Evolutionary conservation across 1,140 invertebrate genomes (phyloP), one percentile per base, ranked within the genome.

Genomic region (Drosophila watanabei): DNA sequence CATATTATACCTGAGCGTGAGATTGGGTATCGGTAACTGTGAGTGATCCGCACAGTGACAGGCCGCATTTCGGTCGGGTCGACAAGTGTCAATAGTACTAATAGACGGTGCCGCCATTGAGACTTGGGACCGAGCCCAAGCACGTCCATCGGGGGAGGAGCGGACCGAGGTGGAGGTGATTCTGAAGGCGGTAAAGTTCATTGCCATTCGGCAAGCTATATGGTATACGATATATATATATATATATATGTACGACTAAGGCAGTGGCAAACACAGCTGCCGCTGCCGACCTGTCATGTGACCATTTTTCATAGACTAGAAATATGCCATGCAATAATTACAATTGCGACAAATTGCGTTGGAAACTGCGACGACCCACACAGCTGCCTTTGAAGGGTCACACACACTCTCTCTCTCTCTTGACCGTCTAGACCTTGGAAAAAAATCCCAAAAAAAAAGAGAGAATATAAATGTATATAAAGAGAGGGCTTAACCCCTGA

Each of bases 51-150:
- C 73, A 59, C 69, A 79, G 84, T 88, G 83, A 87, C 83, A 88
- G 83, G 83, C 84, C 80, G 80, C 83, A 82, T 87, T 82, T 87
- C 49, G 66, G 68, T 59, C 65, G 86, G 85, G 85, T 89, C 85
- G 85, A 79, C 85, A 89, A 89, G 85, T 89, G 85, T 89, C 85
- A 89, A 89, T 89, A 89, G 85, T 89, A 89, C 85, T 89, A 89
- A 89, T 89, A 89, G 85, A 85, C 70, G 78, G 66, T 20, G 43
- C 49, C 48, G 48, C 49, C 49, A 52, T 52, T 33, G 69, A 73
- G 71, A 70, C 75, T 70, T 78, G 66, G 75, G 75, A 70, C 75
- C 75, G 43, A 51, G n/a, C 35, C 54, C 54, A 39, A 4, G 64
- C 75, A 73, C 76, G 75, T 78, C 43, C 75, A 69, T 18, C 37